Evolutionary conservation across 1,140 invertebrate species (phyloP), one percentile per base, ranked within the genome.

Genomic region (Musca vetustissima): DNA sequence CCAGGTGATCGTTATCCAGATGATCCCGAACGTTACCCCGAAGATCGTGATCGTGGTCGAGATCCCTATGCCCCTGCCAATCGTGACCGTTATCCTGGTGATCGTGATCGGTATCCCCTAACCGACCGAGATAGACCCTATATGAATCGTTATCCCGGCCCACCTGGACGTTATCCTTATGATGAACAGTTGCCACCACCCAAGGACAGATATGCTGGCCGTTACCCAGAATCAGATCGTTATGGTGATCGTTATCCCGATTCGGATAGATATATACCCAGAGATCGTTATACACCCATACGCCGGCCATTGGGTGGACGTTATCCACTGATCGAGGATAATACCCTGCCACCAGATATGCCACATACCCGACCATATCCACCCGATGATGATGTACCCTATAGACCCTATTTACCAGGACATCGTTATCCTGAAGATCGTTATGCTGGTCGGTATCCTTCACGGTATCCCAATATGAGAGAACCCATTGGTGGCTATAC

Each of bases 301-400:
- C 75, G 79, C 0, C 78, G 74, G 24, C 81, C 85, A 36, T 82
- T 83, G 68, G 82, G 85, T 59, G 83, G 83, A 68, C 83, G 85
- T 53, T 78, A 78, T 72, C 77, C 79, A 4, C 73, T 71, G 6
- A 76, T 79, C 52, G 77, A 75, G 17, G 80, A 80, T 36, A 82
- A 81, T 43, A 73, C 69, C 7, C 61, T 80, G 64, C 72, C 78
- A 61, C 74, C 66, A 25, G 79, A 81, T 69, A 53, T 80, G 65
- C 79, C 79, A 0, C 79, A 81, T 17, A 81, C 76, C 0, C 25
- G 79, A 52, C 79, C 79, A 19, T 81, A 75, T 72, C 79, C 79
- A 22, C 55, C 53, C 17, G 79, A 78, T 11, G 79, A 81, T 49
- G 77, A 81, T 69, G 69, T 72, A 6, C 73, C 74, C 4, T 81